Base-by-base conservation (phyloP, 2,888 invertebrate species). In the Labia minor region DNA sequence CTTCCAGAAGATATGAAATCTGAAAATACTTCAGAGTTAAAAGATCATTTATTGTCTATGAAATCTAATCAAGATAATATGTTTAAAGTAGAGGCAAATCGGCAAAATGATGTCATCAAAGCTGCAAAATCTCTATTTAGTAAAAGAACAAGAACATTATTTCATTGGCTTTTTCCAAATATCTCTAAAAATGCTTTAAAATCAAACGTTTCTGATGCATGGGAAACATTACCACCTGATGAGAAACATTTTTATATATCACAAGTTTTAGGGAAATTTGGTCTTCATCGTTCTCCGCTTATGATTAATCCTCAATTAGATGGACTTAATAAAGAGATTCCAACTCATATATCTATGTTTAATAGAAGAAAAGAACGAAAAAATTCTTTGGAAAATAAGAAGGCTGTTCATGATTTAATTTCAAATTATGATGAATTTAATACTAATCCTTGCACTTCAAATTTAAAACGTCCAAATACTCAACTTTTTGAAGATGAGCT, bases 231-330 rank as follows among this genome's bases (percentile, higher is more conserved):
- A 61, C 74, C 75, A 0, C 70, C 72, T 6, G 72, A 75, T 63
- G 79, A 80, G 69, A 80, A 79, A 69, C 76, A 78, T 70, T 78
- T 79, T 72, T 80, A 79, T 71, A 75, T 80, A 65, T 78, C 78
- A 0, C 80, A 80, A 74, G 80, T 78, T 21, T 72, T 78, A 26
- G 78, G 78, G 1, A 72, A 76, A 62, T 78, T 78, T 70, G 77
- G 77, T 0, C 76, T 76, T 49, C 74, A 76, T 6, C 76, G 76
- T 63, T 73, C 74, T 61, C 78, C 74, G 68, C 70, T 78, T 19
- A 79, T 79, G 78, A 73, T 79, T 10, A 79, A 79, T 71, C 79
- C 79, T 1, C 79, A 79, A 70, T 69, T 79, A 19, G 77, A 75
- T 1, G 75, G 76, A 2, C 72, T 77, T 26, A 49, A 16, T 16